phyloP scores from a whole-genome alignment of 2,113 vertebrate species.

The Acrocephalus kingi region DNA sequence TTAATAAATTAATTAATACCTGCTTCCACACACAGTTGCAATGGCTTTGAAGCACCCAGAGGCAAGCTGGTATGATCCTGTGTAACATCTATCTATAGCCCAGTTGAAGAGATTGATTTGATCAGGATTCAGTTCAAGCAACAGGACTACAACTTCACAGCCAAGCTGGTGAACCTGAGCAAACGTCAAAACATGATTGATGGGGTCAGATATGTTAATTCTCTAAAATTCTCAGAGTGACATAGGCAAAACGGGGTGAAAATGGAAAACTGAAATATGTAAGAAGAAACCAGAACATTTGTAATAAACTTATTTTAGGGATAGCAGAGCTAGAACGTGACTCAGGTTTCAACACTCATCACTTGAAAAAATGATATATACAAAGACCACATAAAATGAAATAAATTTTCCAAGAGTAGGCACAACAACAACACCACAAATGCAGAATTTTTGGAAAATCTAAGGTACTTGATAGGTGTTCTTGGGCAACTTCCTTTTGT shows the following conservation, averaged over 20 bases:
- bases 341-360: background rate
- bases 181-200: background rate
- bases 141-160: slow-evolving; percentile 94
- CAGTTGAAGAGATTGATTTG: slow-evolving; percentile 98
- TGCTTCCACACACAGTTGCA: slow-evolving; percentile 96
- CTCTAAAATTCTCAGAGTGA: background rate
- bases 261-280: background rate
- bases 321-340: background rate
- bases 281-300: background rate
- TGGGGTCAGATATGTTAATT: background rate
- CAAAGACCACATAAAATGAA: background rate
- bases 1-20: slow-evolving; percentile 70
- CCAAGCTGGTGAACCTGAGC: slow-evolving; percentile 94
- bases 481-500: background rate
- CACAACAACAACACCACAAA: background rate
- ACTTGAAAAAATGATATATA: background rate
- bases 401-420: background rate
- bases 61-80: slow-evolving; percentile 94
- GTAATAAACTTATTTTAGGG: background rate
- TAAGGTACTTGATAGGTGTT: background rate
- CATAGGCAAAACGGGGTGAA: background rate
- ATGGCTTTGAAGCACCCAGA: slow-evolving; percentile 99
- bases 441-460: background rate
- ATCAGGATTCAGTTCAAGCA: slow-evolving; percentile 96
- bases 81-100: slow-evolving; percentile 98